Conservation (phyloP, 2,113 vertebrate genomes). For the Mirza zaza region DNA sequence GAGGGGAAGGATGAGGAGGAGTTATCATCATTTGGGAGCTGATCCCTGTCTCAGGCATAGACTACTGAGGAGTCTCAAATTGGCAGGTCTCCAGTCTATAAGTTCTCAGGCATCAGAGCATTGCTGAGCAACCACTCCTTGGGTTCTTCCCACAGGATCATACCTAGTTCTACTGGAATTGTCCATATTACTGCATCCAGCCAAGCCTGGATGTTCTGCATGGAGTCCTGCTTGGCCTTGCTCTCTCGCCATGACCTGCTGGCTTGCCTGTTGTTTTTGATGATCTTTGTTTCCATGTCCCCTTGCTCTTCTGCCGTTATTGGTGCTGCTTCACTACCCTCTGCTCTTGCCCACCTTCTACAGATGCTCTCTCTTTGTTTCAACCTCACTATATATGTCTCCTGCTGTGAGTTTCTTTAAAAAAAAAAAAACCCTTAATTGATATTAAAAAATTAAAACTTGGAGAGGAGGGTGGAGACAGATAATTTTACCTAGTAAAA, state of each 20-base stretch:
- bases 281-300: neutral
- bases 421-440: constrained; percentile 51
- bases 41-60: neutral
- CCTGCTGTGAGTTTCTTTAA: constrained; percentile 27
- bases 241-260: neutral
- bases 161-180: neutral
- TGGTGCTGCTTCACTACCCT: neutral
- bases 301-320: neutral
- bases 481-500: constrained; percentile 58
- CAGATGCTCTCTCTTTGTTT: constrained; percentile 10
- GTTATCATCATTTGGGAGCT: neutral
- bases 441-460: constrained; percentile 77
- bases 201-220: neutral
- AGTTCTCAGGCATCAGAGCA: neutral
- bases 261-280: neutral
- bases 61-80: neutral
- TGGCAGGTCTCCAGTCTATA: neutral
- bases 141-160: neutral
- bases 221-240: neutral
- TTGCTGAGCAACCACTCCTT: neutral
- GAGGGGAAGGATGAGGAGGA: neutral
- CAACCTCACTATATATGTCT: neutral
- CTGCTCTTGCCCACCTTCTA: neutral
- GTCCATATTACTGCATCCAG: neutral
- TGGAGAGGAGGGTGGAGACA: constrained; percentile 60